These are phyloP conservation scores for Amazonetta brasiliensis DNA, from an alignment of 2,797 vertebrate species.

Conservation along the genomic window DNA sequence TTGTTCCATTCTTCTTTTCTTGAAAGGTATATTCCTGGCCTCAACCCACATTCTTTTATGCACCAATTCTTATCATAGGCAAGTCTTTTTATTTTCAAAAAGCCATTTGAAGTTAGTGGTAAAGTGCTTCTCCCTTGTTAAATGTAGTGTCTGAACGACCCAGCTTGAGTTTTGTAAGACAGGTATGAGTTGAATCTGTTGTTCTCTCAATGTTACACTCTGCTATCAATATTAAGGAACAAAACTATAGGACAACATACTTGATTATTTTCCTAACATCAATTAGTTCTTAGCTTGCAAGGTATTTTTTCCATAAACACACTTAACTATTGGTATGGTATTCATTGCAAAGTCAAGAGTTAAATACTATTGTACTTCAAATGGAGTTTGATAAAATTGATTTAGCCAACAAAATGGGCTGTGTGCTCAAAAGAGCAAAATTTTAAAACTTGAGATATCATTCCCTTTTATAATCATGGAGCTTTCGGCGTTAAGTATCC, in stretches of 20 bases:
- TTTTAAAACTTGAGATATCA: not conserved
- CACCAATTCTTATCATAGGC: not conserved
- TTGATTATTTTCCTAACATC: not conserved
- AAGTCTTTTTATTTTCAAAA: not conserved
- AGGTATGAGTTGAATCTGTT: not conserved
- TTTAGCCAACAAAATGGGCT: not conserved
- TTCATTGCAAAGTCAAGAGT: conserved; percentile 22
- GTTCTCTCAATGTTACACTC: not conserved
- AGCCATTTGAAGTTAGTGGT: not conserved
- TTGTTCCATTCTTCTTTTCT: not conserved
- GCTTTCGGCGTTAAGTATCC: not conserved
- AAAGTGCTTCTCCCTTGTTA: not conserved
- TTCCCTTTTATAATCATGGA: not conserved
- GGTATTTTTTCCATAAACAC: not conserved
- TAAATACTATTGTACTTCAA: not conserved
- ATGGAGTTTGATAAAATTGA: conserved; percentile 39
- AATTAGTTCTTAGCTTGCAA: conserved; percentile 9
- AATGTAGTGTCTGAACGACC: not conserved
- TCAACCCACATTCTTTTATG: not conserved
- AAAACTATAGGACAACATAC: not conserved
- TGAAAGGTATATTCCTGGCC: not conserved
- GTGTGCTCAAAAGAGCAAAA: not conserved
- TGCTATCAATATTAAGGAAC: not conserved
- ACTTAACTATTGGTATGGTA: not conserved
- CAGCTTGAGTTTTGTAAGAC: not conserved